Base-by-base conservation (phyloP, 2,113 vertebrate genomes). In the Sebastes fasciatus region DNA sequence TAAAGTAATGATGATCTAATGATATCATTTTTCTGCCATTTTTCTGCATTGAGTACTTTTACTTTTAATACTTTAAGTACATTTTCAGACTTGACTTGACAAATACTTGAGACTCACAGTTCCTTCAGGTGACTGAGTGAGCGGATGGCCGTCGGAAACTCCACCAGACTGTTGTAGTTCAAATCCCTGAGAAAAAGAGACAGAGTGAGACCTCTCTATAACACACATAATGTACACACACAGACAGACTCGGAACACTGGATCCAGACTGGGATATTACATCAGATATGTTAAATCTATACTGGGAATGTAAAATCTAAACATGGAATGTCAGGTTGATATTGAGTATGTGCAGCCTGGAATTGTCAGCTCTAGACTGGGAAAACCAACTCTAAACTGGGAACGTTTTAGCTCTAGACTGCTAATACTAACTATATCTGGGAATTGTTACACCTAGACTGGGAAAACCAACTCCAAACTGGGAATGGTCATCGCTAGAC, bases 61-160 rank as follows among this genome's bases (percentile, higher is more conserved):
- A 34, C 34, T 34, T 34, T 34, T 34, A 34, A 34, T 34, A 34
- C 34, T 34, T 34, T 34, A 34, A 4, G 34, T 34, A 34, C 34
- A 34, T 34, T 34, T 34, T 34, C 34, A 34, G 34, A 34, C 34
- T 34, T 34, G 34, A 34, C 34, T 34, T 34, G 34, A 34, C 34
- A 34, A 21, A 58, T 10, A 21, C n/a, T 11, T 55, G 21, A 9
- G 5, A 63, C 61, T 98, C 94, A 99, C 98, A 98, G 94, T 87
- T 99, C 97, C 90, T 97, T 98, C 61, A 99, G 96, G 88, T 97
- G 97, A 74, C 91, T 92, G 66, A 99, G 96, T 3, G 96, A 96
- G 84, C 89, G 96, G 92, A 98, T 95, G 60, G 97, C 96, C 52
- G 91, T 85, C 19, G 98, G 97, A 79, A 95, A 94, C 89, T 92